These are phyloP conservation scores for Excalfactoria chinensis DNA, from an alignment of 2,113 vertebrate species.

Conservation along the genomic window DNA sequence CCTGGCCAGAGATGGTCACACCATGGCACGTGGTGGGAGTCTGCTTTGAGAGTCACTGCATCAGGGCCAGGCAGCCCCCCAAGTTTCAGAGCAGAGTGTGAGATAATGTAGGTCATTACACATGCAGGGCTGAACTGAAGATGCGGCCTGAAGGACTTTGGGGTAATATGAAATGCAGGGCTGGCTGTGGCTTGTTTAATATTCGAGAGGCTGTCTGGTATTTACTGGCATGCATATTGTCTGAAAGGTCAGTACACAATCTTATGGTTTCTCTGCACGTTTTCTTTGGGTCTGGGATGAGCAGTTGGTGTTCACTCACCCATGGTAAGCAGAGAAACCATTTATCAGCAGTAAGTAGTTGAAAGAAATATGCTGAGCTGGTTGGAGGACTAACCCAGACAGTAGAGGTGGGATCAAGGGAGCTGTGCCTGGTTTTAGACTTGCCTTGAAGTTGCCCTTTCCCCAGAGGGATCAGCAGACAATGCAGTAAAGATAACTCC, in stretches of 20 bases:
- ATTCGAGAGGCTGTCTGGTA: constrained; percentile 2
- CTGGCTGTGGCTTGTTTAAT: background rate
- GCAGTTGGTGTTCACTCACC: constrained; percentile 7
- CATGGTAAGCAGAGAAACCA: background rate
- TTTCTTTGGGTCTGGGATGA: background rate
- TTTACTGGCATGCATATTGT: constrained; percentile 13
- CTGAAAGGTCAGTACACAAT: constrained; percentile 60
- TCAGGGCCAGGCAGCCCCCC: background rate
- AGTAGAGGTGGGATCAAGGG: background rate
- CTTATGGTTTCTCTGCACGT: background rate
- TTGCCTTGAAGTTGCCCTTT: background rate
- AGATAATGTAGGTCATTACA: background rate
- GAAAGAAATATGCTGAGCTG: background rate
- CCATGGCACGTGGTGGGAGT: background rate
- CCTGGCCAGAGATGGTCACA: background rate
- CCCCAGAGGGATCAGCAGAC: background rate
- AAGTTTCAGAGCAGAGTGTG: rapidly evolving
- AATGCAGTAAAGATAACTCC: background rate
- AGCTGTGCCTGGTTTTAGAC: background rate
- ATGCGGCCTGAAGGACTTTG: background rate
- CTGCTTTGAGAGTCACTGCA: background rate
- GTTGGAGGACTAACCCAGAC: background rate
- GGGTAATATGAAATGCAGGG: constrained; percentile 33
- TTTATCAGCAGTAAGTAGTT: constrained; percentile 8
- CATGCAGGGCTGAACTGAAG: background rate